Percentiles rank a stretch among this genome's conserved stretches.
Conservation (phyloP, 92 coral and sea anemone genomes). For the Bergia sp. region DNA sequence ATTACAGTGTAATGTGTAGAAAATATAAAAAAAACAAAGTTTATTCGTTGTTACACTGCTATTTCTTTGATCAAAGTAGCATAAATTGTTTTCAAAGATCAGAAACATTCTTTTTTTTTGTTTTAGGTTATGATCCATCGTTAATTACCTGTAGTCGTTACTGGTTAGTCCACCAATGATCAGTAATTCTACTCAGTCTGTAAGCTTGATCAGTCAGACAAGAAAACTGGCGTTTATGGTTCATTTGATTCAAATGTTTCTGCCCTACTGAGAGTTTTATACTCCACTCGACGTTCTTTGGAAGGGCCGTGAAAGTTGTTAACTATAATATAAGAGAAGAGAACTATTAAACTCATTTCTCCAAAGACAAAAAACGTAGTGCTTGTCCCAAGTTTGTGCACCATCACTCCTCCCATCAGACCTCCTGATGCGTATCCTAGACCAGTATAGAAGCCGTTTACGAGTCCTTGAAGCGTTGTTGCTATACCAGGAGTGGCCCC, state of each 20-base stretch:
- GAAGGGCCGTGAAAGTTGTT: conserved; percentile 76
- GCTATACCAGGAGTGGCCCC: conserved; percentile 88
- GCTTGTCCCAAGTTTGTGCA: conserved; percentile 93
- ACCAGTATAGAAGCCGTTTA: conserved; percentile 94
- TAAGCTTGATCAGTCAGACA: background rate
- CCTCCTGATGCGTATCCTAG: conserved; percentile 97
- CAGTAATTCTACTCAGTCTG: too few relatives aligned
- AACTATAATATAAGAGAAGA: conserved; percentile 80
- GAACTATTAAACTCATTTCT: conserved; percentile 87
- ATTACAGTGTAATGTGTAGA: background rate
- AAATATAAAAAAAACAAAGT: too few relatives aligned
- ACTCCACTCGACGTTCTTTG: conserved; percentile 17
- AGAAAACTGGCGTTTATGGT: background rate
- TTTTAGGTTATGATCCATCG: background rate
- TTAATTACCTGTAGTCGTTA: background rate
- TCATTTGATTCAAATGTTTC: conserved; percentile 42
- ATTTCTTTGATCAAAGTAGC: too few relatives aligned
- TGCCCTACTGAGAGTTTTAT: conserved; percentile 4
- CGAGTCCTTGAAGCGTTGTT: conserved; percentile 92
- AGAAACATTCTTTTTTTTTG: background rate
- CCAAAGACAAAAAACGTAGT: conserved; percentile 95
- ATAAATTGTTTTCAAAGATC: too few relatives aligned
- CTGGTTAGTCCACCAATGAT: background rate
- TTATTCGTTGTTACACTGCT: background rate
- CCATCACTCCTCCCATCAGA: conserved; percentile 90